A percentile compares a stretch with the other conserved stretches of the same genome.
These are phyloP conservation scores for Epistrophe grossulariae DNA, from an alignment of 2,888 invertebrate species.

Conservation along the genomic window DNA sequence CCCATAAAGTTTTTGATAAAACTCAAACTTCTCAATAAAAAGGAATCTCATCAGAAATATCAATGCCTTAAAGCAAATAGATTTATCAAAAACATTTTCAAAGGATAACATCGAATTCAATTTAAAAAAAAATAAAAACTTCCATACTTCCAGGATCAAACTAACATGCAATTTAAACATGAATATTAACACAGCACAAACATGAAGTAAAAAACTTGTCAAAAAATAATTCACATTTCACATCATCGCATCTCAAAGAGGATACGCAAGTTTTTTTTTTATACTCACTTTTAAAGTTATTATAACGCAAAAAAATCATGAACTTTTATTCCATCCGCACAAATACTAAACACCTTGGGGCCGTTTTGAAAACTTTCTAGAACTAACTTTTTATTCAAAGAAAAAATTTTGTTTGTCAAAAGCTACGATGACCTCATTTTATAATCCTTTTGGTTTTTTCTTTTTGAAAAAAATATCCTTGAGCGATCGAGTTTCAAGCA, in stretches of 20 bases:
- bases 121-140: neutral
- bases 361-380: slow-evolving; percentile 16
- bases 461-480: slow-evolving; percentile 9
- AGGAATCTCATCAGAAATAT: neutral
- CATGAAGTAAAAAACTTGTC: neutral
- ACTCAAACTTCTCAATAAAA: too few relatives aligned
- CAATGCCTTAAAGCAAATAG: neutral
- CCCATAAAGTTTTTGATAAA: too few relatives aligned
- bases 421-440: slow-evolving; percentile 46
- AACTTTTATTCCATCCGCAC: slow-evolving; percentile 16
- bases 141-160: neutral
- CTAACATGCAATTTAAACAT: neutral
- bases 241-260: neutral
- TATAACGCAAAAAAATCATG: slow-evolving; percentile 1
- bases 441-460: slow-evolving; percentile 13
- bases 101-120: neutral
- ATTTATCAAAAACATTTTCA: neutral
- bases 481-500: slow-evolving; percentile 15
- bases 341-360: slow-evolving; percentile 19
- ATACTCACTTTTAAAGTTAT: slow-evolving; percentile 2
- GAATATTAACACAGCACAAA: neutral
- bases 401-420: slow-evolving; percentile 28
- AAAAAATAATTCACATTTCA: neutral
- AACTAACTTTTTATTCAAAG: slow-evolving; percentile 26
- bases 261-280: slow-evolving; percentile 1